Evolutionary conservation across 2,113 vertebrate species (phyloP), one percentile per base, ranked within the genome.

Genomic region (Corythornis madagascariensis): DNA sequence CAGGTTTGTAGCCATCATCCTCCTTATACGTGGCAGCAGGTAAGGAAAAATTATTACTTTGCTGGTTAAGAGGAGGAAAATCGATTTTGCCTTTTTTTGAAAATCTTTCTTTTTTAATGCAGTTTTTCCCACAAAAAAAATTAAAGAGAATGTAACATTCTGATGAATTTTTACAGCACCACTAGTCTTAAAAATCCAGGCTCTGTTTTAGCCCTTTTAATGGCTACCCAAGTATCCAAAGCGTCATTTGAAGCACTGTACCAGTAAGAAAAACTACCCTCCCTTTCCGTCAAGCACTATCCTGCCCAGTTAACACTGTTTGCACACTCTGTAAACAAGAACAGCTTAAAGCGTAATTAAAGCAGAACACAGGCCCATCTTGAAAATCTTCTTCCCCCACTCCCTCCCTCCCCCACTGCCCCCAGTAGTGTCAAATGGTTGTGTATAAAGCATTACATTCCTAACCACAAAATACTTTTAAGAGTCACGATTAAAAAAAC

Each of bases 401-500:
- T 52, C 28, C 60, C 69, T 15, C 63, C 90, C 71, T 35, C 26
- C 24, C 5, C 1, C 29, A 40, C 40, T 29, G 22, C 15, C 57
- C 80, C 89, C 33, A 18, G 85, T 33, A 81, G 88, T 93, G 93
- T 96, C 91, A 93, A 64, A 84, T 93, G 86, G 86, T 97, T 95
- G 94, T 96, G 96, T 95, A 93, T 94, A 98, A 98, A 97, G 96
- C 90, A 93, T 97, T 96, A 97, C 96, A 96, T 94, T 97, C 93
- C 90, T 94, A 96, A 90, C 89, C 95, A 94, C 92, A 96, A 88
- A 96, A 96, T 95, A 96, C 96, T 97, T 83, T 50, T 48, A 93
- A 94, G 72, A 97, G 78, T 82, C 92, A 92, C 93, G n/a, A 94
- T 73, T 91, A 96, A 84, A 92, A 96, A 92, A 92, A n/a, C n/a